Base-by-base conservation (phyloP, 2,888 invertebrate species). In the Andrena praecox region DNA sequence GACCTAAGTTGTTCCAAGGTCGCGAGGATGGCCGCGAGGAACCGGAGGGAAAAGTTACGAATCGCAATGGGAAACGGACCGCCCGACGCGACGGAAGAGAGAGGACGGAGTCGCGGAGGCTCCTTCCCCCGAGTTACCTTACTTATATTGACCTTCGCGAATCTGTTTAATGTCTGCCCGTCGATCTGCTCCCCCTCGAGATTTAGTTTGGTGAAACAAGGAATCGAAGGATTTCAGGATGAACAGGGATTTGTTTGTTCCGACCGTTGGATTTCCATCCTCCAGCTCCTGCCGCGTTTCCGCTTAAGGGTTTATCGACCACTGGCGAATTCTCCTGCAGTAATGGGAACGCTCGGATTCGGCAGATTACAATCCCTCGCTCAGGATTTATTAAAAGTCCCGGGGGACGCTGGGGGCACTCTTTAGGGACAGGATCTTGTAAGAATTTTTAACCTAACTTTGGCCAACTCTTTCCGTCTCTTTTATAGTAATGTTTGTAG, bases 111-210 rank as follows among this genome's bases (percentile, higher is more conserved):
- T 54, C 29, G 24, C 35, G 48, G 60, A 29, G 6, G 1, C 12
- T 35, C 52, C 60, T 67, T 64, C 74, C 69, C 8, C 12, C 27
- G 27, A 63, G 62, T 77, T 77, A 69, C 64, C 66, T 62, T 63
- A 77, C 66, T 74, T 84, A 84, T 82, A 87, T 88, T 69, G 87
- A 88, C 75, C 82, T 68, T 70, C 77, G 69, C 66, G 76, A 88
- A 87, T 86, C 79, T 86, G 77, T 82, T 86, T 88, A 88, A 77
- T n/a, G 64, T 84, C 56, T 42, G 31, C 24, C n/a, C 54, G 54
- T 8, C 64, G 72, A 66, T 72, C 67, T 62, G 10, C 56, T 71
- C 20, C 56, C 56, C 42, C 29, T 60, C 24, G 54, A 80, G 64
- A 68, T 59, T 73, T 52, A 42, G 29, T 56, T 74, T 24, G 12